Evolutionary conservation across 2,797 vertebrate genomes (phyloP), one percentile per base, ranked within the genome.

Genomic region (Arctocebus calabarensis): DNA sequence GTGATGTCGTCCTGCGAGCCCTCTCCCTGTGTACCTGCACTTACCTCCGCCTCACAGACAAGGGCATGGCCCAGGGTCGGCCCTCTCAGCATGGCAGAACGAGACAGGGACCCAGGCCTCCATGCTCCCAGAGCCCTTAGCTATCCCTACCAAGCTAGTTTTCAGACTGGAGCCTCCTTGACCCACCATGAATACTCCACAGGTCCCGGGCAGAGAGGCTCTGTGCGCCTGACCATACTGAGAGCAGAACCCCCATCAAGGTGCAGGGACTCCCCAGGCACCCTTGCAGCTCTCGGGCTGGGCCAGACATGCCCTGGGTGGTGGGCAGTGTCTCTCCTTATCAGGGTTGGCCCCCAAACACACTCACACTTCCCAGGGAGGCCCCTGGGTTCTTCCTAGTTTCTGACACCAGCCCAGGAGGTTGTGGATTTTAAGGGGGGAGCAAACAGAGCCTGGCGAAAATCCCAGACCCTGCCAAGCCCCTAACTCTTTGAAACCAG

Each of bases 401-500:
- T 66, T 71, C 57, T 84, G 79, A 89, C 78, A 70, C 95, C 83
- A 85, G 78, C 96, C 98, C 92, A 86, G 97, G 97, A 97, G 96
- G 75, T 77, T 96, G 86, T 0, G 3, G 97, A 95, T 96, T 97
- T 97, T 97, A 96, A 95, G 97, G 83, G 89, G 95, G 91, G 52
- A 96, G 97, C 97, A 98, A 98, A 98, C 96, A 98, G 95, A 71
- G 94, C 79, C 85, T 19, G 61, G 6, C 87, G 97, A 96, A 97
- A 94, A 37, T 78, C 96, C 66, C 5, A 77, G 87, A 82, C 90
- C 94, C 93, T 93, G 95, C 93, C 94, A 94, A 98, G 97, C 96
- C 91, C 95, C 97, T 96, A 91, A 97, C 98, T 96, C 98, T 98
- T 98, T 97, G 97, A 98, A 97, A 97, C 82, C 79, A 79, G 88